Percentiles rank a stretch among this genome's conserved stretches.
phyloP scores from a whole-genome alignment of 2,113 vertebrate species.

The Lagopus muta region DNA sequence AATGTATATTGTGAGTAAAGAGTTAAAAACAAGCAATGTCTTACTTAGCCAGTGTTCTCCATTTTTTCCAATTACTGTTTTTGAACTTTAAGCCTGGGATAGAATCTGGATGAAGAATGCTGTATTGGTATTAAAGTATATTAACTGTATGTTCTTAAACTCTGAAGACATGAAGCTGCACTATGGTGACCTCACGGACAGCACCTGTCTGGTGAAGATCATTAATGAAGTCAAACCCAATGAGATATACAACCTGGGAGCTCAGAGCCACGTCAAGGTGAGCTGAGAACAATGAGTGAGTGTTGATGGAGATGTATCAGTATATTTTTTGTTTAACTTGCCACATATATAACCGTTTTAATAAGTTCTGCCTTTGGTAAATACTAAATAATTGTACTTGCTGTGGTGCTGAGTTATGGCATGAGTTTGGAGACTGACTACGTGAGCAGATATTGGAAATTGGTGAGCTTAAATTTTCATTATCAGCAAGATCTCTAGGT shows the following conservation, averaged over 20 bases:
- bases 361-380: background rate
- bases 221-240: slow-evolving; percentile 94
- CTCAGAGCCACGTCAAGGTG: slow-evolving; percentile 98
- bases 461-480: background rate
- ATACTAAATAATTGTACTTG: background rate
- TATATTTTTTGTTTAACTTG: background rate
- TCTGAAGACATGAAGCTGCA: slow-evolving; percentile 95
- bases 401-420: background rate
- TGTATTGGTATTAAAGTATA: background rate
- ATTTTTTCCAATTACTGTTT: background rate
- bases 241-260: slow-evolving; percentile 97
- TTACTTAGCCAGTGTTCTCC: background rate
- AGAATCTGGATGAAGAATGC: background rate
- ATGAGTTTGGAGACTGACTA: background rate
- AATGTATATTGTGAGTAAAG: background rate
- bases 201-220: slow-evolving; percentile 98
- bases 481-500: background rate
- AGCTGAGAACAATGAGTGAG: background rate
- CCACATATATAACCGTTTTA: background rate
- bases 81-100: background rate
- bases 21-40: background rate
- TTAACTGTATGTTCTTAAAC: slow-evolving; percentile 54
- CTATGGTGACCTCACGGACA: slow-evolving; percentile 97
- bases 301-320: fast-evolving
- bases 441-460: background rate